Percentiles rank a stretch among this genome's conserved stretches.
These are phyloP conservation scores for Perca flavescens DNA, from an alignment of 2,113 vertebrate genomes.

Conservation along the genomic window DNA sequence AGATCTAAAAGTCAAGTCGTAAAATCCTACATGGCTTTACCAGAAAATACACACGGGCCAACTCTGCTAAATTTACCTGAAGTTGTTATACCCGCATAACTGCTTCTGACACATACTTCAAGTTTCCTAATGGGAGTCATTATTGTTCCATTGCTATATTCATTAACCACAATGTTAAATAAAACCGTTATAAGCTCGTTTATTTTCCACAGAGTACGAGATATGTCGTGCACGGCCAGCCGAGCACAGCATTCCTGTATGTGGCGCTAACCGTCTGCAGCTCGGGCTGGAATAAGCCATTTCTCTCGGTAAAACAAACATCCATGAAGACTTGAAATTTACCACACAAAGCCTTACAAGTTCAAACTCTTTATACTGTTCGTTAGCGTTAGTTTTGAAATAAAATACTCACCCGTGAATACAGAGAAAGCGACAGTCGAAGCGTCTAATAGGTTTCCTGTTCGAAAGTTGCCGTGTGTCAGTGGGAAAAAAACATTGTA, in stretches of 20 bases:
- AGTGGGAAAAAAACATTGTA: constrained; percentile 79
- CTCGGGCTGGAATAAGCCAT: constrained; percentile 33
- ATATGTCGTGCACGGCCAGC: constrained; percentile 24
- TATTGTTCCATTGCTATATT: neutral
- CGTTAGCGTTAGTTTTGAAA: neutral
- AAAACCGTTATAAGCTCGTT: neutral
- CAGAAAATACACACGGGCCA: constrained; percentile 12
- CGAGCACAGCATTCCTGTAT: constrained; percentile 65
- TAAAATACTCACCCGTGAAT: constrained; percentile 75
- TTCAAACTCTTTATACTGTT: neutral
- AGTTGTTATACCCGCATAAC: constrained; percentile 8
- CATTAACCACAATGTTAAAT: neutral
- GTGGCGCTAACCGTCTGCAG: constrained; percentile 46
- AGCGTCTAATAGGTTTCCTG: constrained; percentile 76
- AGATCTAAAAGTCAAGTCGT: constrained; percentile 24
- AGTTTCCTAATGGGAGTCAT: fast-evolving
- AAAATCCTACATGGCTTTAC: constrained; percentile 37
- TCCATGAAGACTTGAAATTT: neutral
- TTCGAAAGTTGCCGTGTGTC: constrained; percentile 82
- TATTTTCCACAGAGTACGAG: neutral
- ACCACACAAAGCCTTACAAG: neutral
- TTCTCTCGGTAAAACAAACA: constrained; percentile 52
- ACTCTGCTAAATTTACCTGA: constrained; percentile 26
- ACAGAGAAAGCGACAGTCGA: constrained; percentile 61
- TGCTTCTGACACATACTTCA: neutral